These are phyloP conservation scores for Onychomys leucogaster DNA, from an alignment of 2,797 vertebrate species.

Conservation along the genomic window DNA sequence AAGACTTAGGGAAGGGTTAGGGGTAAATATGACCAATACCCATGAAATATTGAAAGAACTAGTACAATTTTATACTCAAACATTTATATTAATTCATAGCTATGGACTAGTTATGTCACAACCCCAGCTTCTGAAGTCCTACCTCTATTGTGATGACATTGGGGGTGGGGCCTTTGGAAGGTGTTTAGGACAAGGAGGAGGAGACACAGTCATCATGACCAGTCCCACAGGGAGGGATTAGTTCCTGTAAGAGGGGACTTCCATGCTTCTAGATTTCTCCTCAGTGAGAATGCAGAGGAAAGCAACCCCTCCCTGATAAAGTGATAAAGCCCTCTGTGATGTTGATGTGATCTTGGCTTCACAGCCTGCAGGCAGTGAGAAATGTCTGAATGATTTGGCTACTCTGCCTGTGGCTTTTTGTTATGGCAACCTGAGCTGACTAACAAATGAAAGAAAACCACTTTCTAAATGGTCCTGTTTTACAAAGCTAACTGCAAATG, in stretches of 20 bases:
- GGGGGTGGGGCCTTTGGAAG: not conserved
- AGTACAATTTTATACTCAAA: not conserved
- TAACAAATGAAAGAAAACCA: not conserved
- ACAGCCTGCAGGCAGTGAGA: not conserved
- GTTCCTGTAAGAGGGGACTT: not conserved
- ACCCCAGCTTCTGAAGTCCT: not conserved
- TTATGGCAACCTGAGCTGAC: not conserved
- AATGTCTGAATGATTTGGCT: not conserved
- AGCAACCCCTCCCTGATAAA: no score
- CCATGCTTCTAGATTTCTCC: not conserved
- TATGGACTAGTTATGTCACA: not conserved
- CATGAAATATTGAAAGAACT: not conserved
- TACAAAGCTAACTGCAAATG: not conserved
- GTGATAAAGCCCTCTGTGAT: no score
- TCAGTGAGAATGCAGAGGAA: not conserved
- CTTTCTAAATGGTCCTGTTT: not conserved
- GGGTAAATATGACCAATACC: not conserved
- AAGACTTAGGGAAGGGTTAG: not conserved
- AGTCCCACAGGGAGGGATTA: not conserved
- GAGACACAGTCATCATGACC: not conserved
- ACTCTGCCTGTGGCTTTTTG: not conserved
- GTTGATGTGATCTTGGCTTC: not conserved
- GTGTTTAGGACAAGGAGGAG: not conserved
- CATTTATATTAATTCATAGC: not conserved
- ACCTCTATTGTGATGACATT: not conserved